Base-by-base conservation (phyloP, 2,113 vertebrate species). In the Elgaria multicarinata region DNA sequence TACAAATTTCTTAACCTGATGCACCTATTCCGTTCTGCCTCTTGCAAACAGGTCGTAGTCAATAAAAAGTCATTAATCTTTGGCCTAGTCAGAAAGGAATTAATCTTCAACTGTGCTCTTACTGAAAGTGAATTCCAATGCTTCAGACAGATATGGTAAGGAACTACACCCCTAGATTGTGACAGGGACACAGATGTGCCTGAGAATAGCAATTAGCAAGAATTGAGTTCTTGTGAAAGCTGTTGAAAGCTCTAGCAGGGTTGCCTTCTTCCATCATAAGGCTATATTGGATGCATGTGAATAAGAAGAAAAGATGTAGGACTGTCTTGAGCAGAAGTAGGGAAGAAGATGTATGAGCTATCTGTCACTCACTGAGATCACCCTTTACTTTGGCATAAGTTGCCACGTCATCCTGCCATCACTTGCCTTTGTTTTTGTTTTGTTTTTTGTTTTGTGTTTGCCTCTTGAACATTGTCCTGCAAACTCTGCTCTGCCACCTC, bases 401-500 rank as follows among this genome's bases (percentile, higher is more conserved):
- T 92, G 92, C 93, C 94, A 13, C 90, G 89, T 95, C 92, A 87
- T 86, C 88, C 90, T 88, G 94, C 92, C 94, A 85, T 96, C 96
- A 94, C 58, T 92, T 58, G 86, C 91, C 87, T 95, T 93, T 90
- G 90, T 50, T 81, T 94, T 93, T 75, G 78, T 88, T 94, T 87
- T 75, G 83, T 74, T 50, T 86, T 36, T 80, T 42, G 4, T 79
- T 85, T 91, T 83, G 2, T 80, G 93, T 96, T 91, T 90, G 36
- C 95, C 88, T 92, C 95, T 96, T 95, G 91, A 96, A 92, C 94
- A 58, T 94, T 97, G 95, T 96, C 86, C 91, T 96, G 95, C 96
- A 94, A 93, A 95, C 91, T 92, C 95, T 95, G 95, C 95, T 95
- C 90, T 95, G 89, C 94, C 94, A 95, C 90, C 90, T 94, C 91